A percentile compares a stretch with the other conserved stretches of the same genome.
Evolutionary conservation across 2,888 invertebrate genomes (phyloP).

Genomic region (Xestobium rufovillosum): DNA sequence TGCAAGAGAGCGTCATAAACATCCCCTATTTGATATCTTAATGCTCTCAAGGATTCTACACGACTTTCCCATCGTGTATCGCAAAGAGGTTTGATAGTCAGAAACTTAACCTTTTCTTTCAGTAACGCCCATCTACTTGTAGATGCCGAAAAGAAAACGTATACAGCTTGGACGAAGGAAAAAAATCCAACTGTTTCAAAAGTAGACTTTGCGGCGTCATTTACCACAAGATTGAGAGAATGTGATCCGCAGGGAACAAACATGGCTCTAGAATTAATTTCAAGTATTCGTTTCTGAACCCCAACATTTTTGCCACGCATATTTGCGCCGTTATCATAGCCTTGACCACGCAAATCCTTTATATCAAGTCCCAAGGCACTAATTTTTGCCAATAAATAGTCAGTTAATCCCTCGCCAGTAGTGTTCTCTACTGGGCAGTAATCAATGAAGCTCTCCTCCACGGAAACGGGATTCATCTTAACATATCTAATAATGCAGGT

Average conservation of each 20-base stretch:
- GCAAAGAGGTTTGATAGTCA: constrained; percentile 23
- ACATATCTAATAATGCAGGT: too few relatives aligned
- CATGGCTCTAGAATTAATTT: constrained; percentile 25
- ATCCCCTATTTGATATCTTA: constrained; percentile 17
- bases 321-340: constrained; percentile 29
- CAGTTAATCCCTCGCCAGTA: too few relatives aligned
- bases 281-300: constrained; percentile 26
- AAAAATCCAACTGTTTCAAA: constrained; percentile 20
- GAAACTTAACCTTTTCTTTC: constrained; percentile 16
- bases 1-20: constrained; percentile 8
- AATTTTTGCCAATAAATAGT: too few relatives aligned
- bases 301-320: constrained; percentile 28
- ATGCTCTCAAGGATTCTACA: constrained; percentile 21
- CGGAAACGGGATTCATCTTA: too few relatives aligned
- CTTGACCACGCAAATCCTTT: constrained; percentile 24
- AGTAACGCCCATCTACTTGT: constrained; percentile 20
- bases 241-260: constrained; percentile 28
- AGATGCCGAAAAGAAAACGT: constrained; percentile 23
- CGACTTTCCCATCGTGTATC: constrained; percentile 22
- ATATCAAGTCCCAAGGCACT: too few relatives aligned
- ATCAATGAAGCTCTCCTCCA: too few relatives aligned
- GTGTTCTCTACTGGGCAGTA: too few relatives aligned
- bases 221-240: constrained; percentile 28
- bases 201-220: constrained; percentile 25
- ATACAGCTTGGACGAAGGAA: constrained; percentile 17